Base-by-base conservation (phyloP, 2,888 invertebrate species). In the Synanthedon tipuliformis region DNA sequence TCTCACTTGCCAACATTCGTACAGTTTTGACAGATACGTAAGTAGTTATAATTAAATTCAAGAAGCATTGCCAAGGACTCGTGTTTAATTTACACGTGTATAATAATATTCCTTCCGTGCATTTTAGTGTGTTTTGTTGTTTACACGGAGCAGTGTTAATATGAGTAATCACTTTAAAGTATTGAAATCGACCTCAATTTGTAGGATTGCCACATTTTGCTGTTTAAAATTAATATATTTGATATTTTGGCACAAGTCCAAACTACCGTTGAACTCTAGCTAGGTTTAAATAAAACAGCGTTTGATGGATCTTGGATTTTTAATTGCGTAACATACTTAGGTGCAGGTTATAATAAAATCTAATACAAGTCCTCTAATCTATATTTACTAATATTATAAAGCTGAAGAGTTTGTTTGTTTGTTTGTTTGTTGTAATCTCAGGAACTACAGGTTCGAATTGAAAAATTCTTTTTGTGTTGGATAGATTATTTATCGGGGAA, bases 41-140 rank as follows among this genome's bases (percentile, higher is more conserved):
- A 66, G 73, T 71, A 69, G 77, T 75, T 85, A 85, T 77, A 81
- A 79, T 81, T 84, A 82, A 77, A 82, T 77, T 75, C 74, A 78
- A 78, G 75, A 75, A 73, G 62, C 85, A 83, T 72, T 85, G 85
- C 84, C 86, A 86, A 84, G 83, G 82, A 72, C 74, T 59, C 50
- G 3, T 34, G 58, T 57, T 53, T 56, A 51, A 51, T 57, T 58
- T 54, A 48, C 56, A 54, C 54, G 11, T 34, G 53, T 57, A 53
- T 59, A 56, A 41, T 18, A 41, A 27, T 52, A 54, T 58, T 51
- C 51, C 53, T 53, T 55, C 55, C 58, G 53, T 48, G 50, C 40
- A 51, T 34, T 45, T 48, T 49, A 50, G 41, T 53, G 27, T 45
- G 4, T 12, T 45, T 45, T 40, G 49, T 49, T 55, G 48, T 16